A percentile compares a stretch with the other conserved stretches of the same genome.
These are phyloP conservation scores for Vanessa cardui DNA, from an alignment of 2,888 invertebrate species.

Conservation along the genomic window DNA sequence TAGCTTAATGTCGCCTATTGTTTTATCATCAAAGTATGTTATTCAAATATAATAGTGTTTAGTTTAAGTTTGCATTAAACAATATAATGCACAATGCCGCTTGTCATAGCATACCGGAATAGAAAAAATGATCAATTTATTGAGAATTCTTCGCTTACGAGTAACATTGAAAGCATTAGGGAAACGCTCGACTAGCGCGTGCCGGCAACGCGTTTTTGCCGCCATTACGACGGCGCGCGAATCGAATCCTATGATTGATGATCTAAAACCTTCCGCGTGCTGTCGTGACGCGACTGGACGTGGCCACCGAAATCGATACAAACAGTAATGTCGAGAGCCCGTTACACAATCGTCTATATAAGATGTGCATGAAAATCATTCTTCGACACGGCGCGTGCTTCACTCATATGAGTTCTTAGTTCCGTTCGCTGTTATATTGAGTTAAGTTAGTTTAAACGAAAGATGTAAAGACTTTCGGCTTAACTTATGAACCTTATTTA, in stretches of 20 bases:
- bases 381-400: slow-evolving; percentile 25
- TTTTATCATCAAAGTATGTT: too few relatives aligned
- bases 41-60: too few relatives aligned
- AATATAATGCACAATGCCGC: slow-evolving; percentile 3
- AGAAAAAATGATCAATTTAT: slow-evolving; percentile 35
- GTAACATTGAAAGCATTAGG: slow-evolving; percentile 48
- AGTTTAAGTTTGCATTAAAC: neutral
- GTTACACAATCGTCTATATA: slow-evolving; percentile 64
- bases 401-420: neutral
- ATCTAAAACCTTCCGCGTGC: slow-evolving; percentile 67
- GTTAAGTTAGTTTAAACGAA: neutral
- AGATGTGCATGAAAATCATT: slow-evolving; percentile 55
- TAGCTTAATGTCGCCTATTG: too few relatives aligned
- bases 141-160: slow-evolving; percentile 34
- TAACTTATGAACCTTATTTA: neutral
- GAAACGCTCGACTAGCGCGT: slow-evolving; percentile 53
- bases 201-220: slow-evolving; percentile 59
- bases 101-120: slow-evolving; percentile 17
- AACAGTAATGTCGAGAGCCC: slow-evolving; percentile 63
- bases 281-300: slow-evolving; percentile 51
- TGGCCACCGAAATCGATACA: slow-evolving; percentile 61
- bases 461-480: too few relatives aligned
- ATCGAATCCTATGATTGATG: slow-evolving; percentile 70
- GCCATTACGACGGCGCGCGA: slow-evolving; percentile 62
- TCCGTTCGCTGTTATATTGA: neutral